Conservation (phyloP, 2,113 vertebrate species). For the Cinclus mexicanus region DNA sequence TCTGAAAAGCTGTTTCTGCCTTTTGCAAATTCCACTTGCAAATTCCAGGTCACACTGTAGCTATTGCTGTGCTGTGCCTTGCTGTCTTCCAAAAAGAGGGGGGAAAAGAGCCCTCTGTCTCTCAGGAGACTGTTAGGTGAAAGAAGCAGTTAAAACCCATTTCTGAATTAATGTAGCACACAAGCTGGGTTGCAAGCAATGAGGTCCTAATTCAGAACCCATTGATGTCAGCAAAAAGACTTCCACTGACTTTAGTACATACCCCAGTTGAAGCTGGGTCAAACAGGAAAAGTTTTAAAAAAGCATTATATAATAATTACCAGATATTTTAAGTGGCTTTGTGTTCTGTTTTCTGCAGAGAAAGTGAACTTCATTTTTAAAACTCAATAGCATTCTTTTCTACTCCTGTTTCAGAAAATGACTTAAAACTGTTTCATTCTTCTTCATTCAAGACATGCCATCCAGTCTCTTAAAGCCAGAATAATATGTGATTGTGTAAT, state of each 20-base stretch:
- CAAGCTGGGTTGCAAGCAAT: not conserved
- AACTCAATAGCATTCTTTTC: not conserved
- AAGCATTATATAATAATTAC: not conserved
- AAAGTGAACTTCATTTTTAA: slow-evolving; percentile 31
- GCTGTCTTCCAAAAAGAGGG: not conserved
- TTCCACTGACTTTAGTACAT: slow-evolving; percentile 15
- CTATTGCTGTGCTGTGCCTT: not conserved
- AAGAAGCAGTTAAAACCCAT: not conserved
- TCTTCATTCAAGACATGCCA: slow-evolving; percentile 7
- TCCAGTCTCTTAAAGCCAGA: not conserved
- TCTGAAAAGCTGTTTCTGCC: not conserved
- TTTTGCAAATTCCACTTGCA: not conserved
- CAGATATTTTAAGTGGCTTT: not conserved
- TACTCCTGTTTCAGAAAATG: not conserved
- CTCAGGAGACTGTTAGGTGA: not conserved
- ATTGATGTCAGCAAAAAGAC: not conserved
- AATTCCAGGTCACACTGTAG: not conserved
- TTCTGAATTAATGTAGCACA: slow-evolving; percentile 12
- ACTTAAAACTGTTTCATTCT: not conserved
- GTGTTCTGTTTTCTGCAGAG: slow-evolving; percentile 3
- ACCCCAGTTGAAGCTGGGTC: not conserved
- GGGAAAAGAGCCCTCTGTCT: not conserved
- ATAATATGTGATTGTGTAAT: not conserved
- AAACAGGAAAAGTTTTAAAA: not conserved
- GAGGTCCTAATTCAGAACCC: not conserved